Percentiles rank a stretch among this genome's conserved stretches.
Conservation (phyloP, 2,113 vertebrate genomes). For the Caloenas nicobarica region DNA sequence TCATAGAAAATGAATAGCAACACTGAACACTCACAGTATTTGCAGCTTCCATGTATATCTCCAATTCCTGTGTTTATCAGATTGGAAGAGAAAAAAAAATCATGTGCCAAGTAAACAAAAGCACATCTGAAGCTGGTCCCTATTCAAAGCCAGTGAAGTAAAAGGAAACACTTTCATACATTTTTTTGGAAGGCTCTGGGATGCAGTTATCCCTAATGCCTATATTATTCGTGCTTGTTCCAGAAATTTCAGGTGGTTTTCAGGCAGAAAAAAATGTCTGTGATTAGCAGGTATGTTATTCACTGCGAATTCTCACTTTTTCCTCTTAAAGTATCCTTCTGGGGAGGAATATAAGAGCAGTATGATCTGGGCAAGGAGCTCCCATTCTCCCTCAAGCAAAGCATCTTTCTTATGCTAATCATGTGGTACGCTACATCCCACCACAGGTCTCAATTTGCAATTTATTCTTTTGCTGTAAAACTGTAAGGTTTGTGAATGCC, state of each 20-base stretch:
- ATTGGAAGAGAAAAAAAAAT: not conserved
- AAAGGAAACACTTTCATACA: not conserved
- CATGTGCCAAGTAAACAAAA: not conserved
- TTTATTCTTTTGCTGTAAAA: not conserved
- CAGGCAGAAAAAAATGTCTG: not conserved
- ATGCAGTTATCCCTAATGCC: not conserved
- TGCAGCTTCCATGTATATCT: not conserved
- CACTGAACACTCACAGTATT: not conserved
- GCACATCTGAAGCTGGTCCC: not conserved
- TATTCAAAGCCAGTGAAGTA: not conserved
- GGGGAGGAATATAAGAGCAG: not conserved
- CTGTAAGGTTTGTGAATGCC: not conserved
- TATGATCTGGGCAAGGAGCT: not conserved
- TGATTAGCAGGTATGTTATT: constrained; percentile 1
- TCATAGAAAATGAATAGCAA: not conserved
- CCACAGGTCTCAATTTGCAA: not conserved
- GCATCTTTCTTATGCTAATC: not conserved
- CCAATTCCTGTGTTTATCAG: not conserved
- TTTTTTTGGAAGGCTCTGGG: not conserved
- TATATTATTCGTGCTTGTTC: not conserved
- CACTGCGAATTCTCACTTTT: constrained; percentile 20
- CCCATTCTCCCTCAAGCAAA: not conserved
- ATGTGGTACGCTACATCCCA: not conserved
- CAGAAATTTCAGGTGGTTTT: constrained; percentile 13
- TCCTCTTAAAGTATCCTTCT: not conserved